Percentiles rank a stretch among this genome's conserved stretches.
Evolutionary conservation across 92 coral and sea anemone genomes (phyloP).

Genomic region (Zoanthus solanderi): DNA sequence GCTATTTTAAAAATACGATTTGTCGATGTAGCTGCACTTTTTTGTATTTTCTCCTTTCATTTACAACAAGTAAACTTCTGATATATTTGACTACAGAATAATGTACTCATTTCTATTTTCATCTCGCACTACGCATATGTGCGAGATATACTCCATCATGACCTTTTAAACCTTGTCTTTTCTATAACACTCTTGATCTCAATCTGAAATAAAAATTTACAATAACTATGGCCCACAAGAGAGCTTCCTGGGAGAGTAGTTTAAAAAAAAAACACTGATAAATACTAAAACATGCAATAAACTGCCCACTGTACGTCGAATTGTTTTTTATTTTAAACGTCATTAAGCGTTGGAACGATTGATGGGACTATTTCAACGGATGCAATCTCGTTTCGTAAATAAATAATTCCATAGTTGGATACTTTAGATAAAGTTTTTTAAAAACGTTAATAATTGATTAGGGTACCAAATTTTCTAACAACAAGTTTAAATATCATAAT

Average conservation of each 20-base stretch:
- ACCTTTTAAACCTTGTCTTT: constrained; percentile 34
- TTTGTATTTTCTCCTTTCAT: neutral
- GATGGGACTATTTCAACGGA: neutral
- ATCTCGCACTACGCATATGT: neutral
- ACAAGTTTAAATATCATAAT: too few relatives aligned
- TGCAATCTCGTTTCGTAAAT: constrained; percentile 9
- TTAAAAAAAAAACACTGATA: neutral
- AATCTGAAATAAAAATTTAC: neutral
- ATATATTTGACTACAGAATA: neutral
- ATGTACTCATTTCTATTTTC: neutral
- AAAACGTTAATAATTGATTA: neutral
- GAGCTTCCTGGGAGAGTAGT: constrained; percentile 2
- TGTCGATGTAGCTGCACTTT: neutral
- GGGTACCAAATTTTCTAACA: too few relatives aligned
- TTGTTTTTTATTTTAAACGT: neutral
- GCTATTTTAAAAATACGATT: neutral
- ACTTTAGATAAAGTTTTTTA: neutral
- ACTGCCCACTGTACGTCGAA: neutral
- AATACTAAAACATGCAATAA: neutral
- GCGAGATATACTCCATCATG: neutral
- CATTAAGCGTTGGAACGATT: neutral
- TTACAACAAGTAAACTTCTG: neutral
- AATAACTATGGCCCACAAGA: neutral
- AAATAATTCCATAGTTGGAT: constrained; percentile 10
- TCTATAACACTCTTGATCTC: neutral